Evolutionary conservation across 2,113 vertebrate species (phyloP), one percentile per base, ranked within the genome.

Genomic region (Gasterosteus nipponicus): DNA sequence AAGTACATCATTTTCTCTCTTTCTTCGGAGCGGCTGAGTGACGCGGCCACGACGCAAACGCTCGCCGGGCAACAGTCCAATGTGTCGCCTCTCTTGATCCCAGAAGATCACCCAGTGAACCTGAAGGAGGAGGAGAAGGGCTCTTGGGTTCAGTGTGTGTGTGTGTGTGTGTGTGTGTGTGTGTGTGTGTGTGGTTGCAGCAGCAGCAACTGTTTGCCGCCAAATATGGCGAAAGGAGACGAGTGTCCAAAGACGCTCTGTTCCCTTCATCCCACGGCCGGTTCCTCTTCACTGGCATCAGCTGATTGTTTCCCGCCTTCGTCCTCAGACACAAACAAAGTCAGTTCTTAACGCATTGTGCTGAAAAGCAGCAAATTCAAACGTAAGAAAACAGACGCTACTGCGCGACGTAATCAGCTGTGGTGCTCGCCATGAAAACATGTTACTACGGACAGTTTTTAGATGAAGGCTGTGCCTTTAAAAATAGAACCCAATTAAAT

Each of bases 221-320:
- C 83, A 90, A 90, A 90, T 88, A 90, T 85, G 84, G 86, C 2
- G 26, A 76, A 38, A 29, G 58, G 74, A 81, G 65, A 75, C 1
- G 46, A 80, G 78, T 60, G 61, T 83, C 71, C 75, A 59, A 75
- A 80, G 66, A 31, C 46, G 51, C 5, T 22, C 7, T 66, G 64
- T 66, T 51, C 64, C 63, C 63, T 33, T 49, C 18, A 49, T n/a
- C 19, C 15, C 8, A 11, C 18, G 44, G n/a, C 35, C 35, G 16
- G 63, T 51, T 76, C 46, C 49, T 19, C 72, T 61, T 69, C 57
- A 57, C 15, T 51, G 18, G 62, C 64, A 35, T 79, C 58, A 73
- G 47, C 59, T 69, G 69, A 64, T 73, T 47, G 46, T 57, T 61
- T 63, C 7, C 7, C 11, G 38, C 9, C 35, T 59, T 68, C 9